Evolutionary conservation across 2,113 vertebrate species (phyloP).

Genomic region (Oncorhynchus nerka): DNA sequence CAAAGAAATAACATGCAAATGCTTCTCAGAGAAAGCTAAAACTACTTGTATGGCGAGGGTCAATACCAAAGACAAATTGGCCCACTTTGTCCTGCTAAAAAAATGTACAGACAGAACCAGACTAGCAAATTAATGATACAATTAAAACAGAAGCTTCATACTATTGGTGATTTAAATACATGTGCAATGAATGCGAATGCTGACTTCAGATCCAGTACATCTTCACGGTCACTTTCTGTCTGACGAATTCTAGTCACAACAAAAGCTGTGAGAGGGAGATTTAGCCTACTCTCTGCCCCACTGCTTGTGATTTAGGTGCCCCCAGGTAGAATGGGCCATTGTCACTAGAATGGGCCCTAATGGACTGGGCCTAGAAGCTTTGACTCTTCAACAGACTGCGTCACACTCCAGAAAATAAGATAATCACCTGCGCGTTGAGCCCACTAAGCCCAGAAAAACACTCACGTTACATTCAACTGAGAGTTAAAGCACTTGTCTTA

Average conservation of each 20-base stretch:
- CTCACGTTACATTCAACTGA: constrained; percentile 19
- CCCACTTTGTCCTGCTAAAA: neutral
- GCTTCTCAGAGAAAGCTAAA: constrained; percentile 7
- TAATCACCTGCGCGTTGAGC: neutral
- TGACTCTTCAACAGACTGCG: constrained; percentile 39
- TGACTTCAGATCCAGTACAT: neutral
- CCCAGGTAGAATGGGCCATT: constrained; percentile 7
- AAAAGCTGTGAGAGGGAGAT: neutral
- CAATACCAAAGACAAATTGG: neutral
- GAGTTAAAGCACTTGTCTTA: constrained; percentile 21
- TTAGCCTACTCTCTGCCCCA: neutral
- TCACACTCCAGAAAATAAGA: constrained; percentile 24
- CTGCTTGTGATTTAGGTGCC: constrained; percentile 17
- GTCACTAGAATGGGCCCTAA: constrained; percentile 16
- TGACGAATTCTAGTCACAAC: neutral
- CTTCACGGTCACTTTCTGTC: neutral
- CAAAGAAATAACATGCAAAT: constrained; percentile 1
- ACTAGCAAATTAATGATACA: neutral
- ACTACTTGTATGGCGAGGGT: neutral
- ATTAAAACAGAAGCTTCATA: neutral
- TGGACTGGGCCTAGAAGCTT: constrained; percentile 25
- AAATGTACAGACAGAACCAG: neutral
- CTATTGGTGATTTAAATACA: neutral
- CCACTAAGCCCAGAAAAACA: constrained; percentile 20
- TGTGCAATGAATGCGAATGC: neutral